A percentile compares a stretch with the other conserved stretches of the same genome.
These are phyloP conservation scores for Brachyopa scutellaris DNA, from an alignment of 2,888 invertebrate genomes.

Conservation along the genomic window DNA sequence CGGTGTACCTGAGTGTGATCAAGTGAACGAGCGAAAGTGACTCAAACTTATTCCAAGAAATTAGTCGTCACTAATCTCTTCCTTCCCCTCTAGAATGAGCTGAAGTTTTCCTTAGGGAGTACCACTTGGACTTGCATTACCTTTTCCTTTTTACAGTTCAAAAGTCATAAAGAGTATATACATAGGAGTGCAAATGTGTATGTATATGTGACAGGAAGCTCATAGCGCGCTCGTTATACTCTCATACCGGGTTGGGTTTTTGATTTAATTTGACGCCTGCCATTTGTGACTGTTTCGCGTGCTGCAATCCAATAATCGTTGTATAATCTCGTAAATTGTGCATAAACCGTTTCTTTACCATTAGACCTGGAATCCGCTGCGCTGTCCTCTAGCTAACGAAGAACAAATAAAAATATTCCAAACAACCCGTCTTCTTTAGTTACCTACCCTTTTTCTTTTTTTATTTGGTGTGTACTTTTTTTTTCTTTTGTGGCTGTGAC, in stretches of 20 bases:
- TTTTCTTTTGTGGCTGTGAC: too few species aligned
- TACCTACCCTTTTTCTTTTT: too few species aligned
- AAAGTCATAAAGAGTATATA: neutral
- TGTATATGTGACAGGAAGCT: constrained; percentile 29
- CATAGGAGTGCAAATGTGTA: too few species aligned
- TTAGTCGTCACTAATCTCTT: constrained; percentile 65
- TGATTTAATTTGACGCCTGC: constrained; percentile 69
- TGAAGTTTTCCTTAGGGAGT: constrained; percentile 3
- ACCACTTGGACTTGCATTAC: neutral
- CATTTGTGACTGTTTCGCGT: constrained; percentile 58
- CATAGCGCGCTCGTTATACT: constrained; percentile 26
- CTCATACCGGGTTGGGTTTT: constrained; percentile 33
- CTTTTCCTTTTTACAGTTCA: neutral
- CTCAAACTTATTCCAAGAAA: constrained; percentile 65
- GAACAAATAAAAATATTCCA: neutral
- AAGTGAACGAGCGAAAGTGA: constrained; percentile 50
- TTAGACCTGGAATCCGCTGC: too few species aligned
- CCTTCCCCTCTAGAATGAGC: constrained; percentile 46
- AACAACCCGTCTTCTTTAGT: neutral
- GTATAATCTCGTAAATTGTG: constrained; percentile 48
- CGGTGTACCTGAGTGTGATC: constrained; percentile 11
- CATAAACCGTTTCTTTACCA: constrained; percentile 4
- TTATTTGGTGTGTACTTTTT: too few species aligned
- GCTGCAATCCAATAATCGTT: constrained; percentile 60
- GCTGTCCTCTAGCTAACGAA: too few species aligned